Base-by-base conservation (phyloP, 2,113 vertebrate species). In the Actenoides hombroni region DNA sequence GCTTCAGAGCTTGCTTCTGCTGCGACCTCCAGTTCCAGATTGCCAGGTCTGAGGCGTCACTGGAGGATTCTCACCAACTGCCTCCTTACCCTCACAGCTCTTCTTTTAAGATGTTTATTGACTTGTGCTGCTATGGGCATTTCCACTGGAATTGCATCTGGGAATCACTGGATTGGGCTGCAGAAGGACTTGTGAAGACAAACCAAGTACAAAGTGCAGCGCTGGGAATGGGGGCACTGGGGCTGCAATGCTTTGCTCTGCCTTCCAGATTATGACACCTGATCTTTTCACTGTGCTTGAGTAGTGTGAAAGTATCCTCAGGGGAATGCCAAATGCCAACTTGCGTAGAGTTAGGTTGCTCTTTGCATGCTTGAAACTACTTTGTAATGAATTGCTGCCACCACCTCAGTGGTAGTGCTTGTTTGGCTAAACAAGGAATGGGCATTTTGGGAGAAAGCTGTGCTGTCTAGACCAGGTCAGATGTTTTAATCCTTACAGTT, bases 301-400 rank as follows among this genome's bases (percentile, higher is more conserved):
- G 48, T 42, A 69, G 61, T 82, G 60, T 85, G 94, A 94, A 85
- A 87, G 92, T 87, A 79, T 94, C 59, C 51, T 92, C 40, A 25
- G 61, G 59, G 49, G 57, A 84, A 51, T 2, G 51, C 69, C 65
- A 82, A 9, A 73, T 71, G 90, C 77, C 0, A 3, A 3, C 53
- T 86, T 64, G 60, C 42, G 7, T 81, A 28, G 76, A 46, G 53
- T 73, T 88, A 18, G 73, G 33, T 79, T 82, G 67, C 57, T 94
- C 21, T 89, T 75, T 84, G 40, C 24, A 6, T 82, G 10, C 70
- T 68, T 61, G 44, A 82, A 48, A 64, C 61, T 82, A 2, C 33
- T 73, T 84, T 11, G 64, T 81, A 53, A 73, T 63, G 35, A 35
- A 73, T 88, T 56, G 86, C 39, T 0, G 5, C 0, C 35, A 48